A percentile compares a stretch with the other conserved stretches of the same genome.
These are phyloP conservation scores for Myathropa florea DNA, from an alignment of 2,888 invertebrate genomes.

Conservation along the genomic window DNA sequence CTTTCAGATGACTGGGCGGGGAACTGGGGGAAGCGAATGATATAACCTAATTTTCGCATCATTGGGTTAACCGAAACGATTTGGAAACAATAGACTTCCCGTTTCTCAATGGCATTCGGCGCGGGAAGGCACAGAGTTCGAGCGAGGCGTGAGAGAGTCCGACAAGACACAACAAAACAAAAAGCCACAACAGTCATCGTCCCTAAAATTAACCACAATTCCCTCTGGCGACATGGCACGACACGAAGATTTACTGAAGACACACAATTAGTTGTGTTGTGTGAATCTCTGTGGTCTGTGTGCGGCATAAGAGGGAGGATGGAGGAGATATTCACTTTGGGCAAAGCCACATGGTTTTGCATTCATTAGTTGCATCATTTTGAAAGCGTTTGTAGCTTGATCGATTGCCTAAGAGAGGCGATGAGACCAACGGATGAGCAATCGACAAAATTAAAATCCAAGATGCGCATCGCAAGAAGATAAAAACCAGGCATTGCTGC, in stretches of 20 bases:
- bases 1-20: not conserved
- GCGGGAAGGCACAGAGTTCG: not conserved
- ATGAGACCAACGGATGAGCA: not conserved
- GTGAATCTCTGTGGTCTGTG: not conserved
- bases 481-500: not conserved
- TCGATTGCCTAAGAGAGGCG: not conserved
- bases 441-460: not conserved
- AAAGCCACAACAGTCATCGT: constrained; percentile 24
- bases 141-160: constrained; percentile 19
- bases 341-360: not conserved
- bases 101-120: not conserved
- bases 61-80: constrained; percentile 18
- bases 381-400: not conserved
- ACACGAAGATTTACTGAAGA: constrained; percentile 13
- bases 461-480: too few relatives aligned
- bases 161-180: not conserved
- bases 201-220: constrained; percentile 48
- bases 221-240: constrained; percentile 24
- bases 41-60: constrained; percentile 34
- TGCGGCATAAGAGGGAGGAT: not conserved
- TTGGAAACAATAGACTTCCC: constrained; percentile 35
- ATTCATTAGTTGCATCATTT: constrained; percentile 16
- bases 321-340: not conserved
- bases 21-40: not conserved
- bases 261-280: not conserved